A percentile compares a stretch with the other conserved stretches of the same genome.
These are phyloP conservation scores for Agrilus mali DNA, from an alignment of 2,888 invertebrate species.

Conservation along the genomic window DNA sequence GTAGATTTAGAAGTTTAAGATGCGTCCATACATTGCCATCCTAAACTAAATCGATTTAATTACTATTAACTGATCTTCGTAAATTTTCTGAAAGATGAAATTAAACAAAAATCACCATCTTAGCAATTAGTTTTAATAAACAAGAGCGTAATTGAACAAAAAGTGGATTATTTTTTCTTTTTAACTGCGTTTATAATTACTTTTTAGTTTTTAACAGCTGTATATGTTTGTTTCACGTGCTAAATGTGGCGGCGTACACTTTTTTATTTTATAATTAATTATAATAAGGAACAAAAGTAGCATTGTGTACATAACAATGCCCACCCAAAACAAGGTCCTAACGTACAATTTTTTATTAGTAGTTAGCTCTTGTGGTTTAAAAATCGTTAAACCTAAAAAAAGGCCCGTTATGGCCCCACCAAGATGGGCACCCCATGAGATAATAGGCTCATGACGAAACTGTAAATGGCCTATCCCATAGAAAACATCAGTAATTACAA, in stretches of 20 bases:
- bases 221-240: slow-evolving; percentile 18
- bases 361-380: slow-evolving; percentile 29
- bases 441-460: slow-evolving; percentile 35
- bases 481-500: slow-evolving; percentile 53
- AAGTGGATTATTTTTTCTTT: too few relatives aligned
- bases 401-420: slow-evolving; percentile 57
- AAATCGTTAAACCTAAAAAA: slow-evolving; percentile 48
- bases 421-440: slow-evolving; percentile 61
- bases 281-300: slow-evolving; percentile 15
- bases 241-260: slow-evolving; percentile 18
- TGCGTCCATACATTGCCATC: too few relatives aligned
- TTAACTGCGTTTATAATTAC: too few relatives aligned
- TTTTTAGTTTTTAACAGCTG: slow-evolving; percentile 15
- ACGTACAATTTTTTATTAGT: slow-evolving; percentile 6
- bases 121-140: too few relatives aligned
- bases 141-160: too few relatives aligned
- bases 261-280: slow-evolving; percentile 19
- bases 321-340: slow-evolving; percentile 15
- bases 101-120: not conserved
- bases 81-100: slow-evolving; percentile 7
- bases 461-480: slow-evolving; percentile 38
- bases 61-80: slow-evolving; percentile 6
- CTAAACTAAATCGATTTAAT: too few relatives aligned
- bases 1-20: too few relatives aligned
- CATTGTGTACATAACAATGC: slow-evolving; percentile 14